Evolutionary conservation across 2,113 vertebrate species (phyloP).

Genomic region (Channa argus): DNA sequence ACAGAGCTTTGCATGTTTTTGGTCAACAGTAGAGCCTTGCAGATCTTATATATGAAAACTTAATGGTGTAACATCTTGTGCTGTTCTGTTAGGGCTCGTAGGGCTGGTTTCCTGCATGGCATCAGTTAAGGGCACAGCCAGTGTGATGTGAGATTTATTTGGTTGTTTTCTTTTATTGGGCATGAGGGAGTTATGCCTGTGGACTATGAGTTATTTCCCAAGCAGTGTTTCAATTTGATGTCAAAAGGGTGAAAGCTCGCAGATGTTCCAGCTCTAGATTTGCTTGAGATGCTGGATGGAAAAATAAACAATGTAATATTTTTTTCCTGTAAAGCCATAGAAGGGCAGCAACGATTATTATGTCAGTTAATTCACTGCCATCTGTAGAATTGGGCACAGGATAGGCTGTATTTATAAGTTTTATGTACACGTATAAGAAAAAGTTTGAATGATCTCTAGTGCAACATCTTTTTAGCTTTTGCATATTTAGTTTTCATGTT

Average conservation of each 20-base stretch:
- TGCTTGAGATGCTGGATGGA: slow-evolving; percentile 62
- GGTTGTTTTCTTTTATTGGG: slow-evolving; percentile 69
- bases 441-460: neutral
- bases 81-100: slow-evolving; percentile 45
- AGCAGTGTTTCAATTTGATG: slow-evolving; percentile 62
- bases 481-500: slow-evolving; percentile 6
- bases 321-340: slow-evolving; percentile 54
- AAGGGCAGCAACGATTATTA: slow-evolving; percentile 52
- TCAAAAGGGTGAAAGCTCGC: slow-evolving; percentile 66
- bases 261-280: slow-evolving; percentile 61
- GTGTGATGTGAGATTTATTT: slow-evolving; percentile 64
- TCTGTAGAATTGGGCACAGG: slow-evolving; percentile 16
- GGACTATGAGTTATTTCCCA: slow-evolving; percentile 67
- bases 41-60: neutral
- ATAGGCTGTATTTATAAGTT: slow-evolving; percentile 1
- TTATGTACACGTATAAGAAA: slow-evolving; percentile 16
- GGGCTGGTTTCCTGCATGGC: slow-evolving; percentile 60
- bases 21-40: slow-evolving; percentile 20
- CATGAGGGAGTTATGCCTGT: slow-evolving; percentile 67
- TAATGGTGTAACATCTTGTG: slow-evolving; percentile 1
- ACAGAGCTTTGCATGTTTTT: neutral
- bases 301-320: slow-evolving; percentile 69
- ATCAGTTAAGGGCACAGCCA: slow-evolving; percentile 61
- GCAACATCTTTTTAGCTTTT: neutral
- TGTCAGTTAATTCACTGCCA: slow-evolving; percentile 57